A percentile compares a stretch with the other conserved stretches of the same genome.
Conservation (phyloP, 1,140 invertebrate genomes). For the Aphelenchoides avenae region DNA sequence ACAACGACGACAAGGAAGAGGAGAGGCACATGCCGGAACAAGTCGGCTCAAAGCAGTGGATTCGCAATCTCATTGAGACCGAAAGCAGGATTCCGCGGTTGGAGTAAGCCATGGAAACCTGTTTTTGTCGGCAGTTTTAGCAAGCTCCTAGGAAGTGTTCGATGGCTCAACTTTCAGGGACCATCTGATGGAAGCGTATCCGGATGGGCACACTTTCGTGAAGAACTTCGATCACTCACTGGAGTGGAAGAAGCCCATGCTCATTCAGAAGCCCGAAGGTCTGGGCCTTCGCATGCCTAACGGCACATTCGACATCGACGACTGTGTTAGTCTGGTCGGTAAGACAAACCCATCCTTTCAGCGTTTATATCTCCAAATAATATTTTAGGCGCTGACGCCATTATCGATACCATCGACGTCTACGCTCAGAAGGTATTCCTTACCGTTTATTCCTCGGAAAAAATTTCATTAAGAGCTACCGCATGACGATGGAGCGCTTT, state of each 20-base stretch:
- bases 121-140: too few species aligned
- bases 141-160: too few species aligned
- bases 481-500: constrained; percentile 45
- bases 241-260: constrained; percentile 16
- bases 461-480: too few species aligned
- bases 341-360: constrained; percentile 17
- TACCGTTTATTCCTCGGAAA: too few species aligned
- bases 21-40: too few species aligned
- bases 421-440: constrained; percentile 35
- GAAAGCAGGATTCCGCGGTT: too few species aligned
- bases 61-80: too few species aligned
- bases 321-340: constrained; percentile 17
- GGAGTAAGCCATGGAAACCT: too few species aligned
- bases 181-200: too few species aligned
- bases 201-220: not conserved
- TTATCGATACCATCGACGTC: constrained; percentile 46
- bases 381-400: constrained; percentile 27
- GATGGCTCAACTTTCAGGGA: too few species aligned
- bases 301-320: constrained; percentile 20
- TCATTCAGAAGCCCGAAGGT: constrained; percentile 9
- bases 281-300: constrained; percentile 27
- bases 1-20: too few species aligned
- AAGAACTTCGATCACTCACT: constrained; percentile 4
- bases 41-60: too few species aligned
- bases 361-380: not conserved